Evolutionary conservation across 2,113 vertebrate species (phyloP).

Genomic region (Chrysemys picta): DNA sequence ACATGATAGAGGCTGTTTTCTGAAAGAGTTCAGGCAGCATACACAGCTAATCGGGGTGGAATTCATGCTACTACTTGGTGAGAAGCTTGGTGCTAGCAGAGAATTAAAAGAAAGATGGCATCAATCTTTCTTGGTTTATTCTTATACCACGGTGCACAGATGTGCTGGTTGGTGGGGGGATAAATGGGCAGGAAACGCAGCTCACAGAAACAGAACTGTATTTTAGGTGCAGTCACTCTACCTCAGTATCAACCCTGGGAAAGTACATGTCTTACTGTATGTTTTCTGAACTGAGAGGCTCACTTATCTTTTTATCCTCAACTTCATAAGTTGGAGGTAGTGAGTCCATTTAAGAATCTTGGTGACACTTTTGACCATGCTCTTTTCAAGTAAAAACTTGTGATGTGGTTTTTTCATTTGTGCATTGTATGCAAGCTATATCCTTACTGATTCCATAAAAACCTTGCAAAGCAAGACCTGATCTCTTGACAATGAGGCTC

Average conservation of each 20-base stretch:
- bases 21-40: neutral
- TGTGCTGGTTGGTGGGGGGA: neutral
- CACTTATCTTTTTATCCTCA: neutral
- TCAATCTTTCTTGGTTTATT: neutral
- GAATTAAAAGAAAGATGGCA: neutral
- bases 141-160: neutral
- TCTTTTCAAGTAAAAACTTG: neutral
- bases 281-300: neutral
- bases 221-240: neutral
- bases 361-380: neutral
- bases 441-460: neutral
- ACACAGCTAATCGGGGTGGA: neutral
- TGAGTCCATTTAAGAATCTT: neutral
- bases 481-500: neutral
- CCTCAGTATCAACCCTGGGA: neutral
- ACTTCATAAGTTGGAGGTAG: neutral
- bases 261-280: neutral
- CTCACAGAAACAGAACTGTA: neutral
- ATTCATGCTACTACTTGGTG: neutral
- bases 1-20: neutral
- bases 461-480: neutral
- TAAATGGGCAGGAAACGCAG: neutral
- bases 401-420: accelerated
- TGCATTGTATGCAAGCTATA: accelerated
- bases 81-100: neutral